These are phyloP conservation scores for Protobothrops flavoviridis DNA, from an alignment of 2,113 vertebrate species.

Conservation along the genomic window DNA sequence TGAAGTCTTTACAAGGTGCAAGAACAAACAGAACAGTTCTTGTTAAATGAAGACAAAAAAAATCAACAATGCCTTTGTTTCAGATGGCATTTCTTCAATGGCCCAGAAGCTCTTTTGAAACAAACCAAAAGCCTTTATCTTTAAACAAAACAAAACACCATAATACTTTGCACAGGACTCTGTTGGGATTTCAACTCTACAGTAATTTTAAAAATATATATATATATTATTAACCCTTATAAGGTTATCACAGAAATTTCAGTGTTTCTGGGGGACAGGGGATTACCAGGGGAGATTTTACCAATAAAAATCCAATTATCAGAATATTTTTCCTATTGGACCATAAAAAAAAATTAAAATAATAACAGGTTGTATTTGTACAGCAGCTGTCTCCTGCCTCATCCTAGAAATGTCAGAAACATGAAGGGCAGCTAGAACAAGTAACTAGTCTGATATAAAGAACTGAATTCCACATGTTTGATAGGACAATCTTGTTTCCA, in stretches of 20 bases:
- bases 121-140: constrained; percentile 7
- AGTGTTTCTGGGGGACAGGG: constrained; percentile 43
- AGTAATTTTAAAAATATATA: constrained; percentile 56
- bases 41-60: background rate
- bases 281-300: constrained; percentile 23
- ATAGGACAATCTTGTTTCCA: constrained; percentile 54
- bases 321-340: constrained; percentile 11
- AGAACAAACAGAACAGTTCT: background rate
- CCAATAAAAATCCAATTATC: constrained; percentile 31
- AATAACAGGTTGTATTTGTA: background rate
- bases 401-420: constrained; percentile 50
- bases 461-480: constrained; percentile 58
- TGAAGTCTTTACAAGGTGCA: background rate
- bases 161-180: constrained; percentile 16
- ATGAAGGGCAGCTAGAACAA: constrained; percentile 64
- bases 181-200: constrained; percentile 53
- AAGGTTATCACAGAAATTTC: constrained; percentile 65
- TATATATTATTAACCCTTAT: constrained; percentile 40
- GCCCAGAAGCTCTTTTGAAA: background rate
- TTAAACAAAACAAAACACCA: background rate
- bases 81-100: background rate
- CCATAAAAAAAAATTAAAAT: background rate
- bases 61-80: background rate
- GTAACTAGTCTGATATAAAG: constrained; percentile 67
- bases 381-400: constrained; percentile 30